Conservation (phyloP, 2,113 vertebrate species). For the Corydoras maculifer region DNA sequence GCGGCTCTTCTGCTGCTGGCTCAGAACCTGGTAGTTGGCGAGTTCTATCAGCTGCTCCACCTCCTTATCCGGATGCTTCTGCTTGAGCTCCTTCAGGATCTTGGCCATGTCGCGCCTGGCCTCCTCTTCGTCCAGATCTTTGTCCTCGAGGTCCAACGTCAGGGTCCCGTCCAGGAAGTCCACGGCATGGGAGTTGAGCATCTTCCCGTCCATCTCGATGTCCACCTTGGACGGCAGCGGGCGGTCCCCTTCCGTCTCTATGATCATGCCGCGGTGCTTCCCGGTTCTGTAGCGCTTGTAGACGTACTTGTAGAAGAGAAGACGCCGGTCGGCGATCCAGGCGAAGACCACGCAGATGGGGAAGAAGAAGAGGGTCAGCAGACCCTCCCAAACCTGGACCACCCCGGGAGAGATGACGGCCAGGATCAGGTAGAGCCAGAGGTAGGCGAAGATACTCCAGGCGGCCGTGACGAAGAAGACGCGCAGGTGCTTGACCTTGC, state of each 20-base stretch:
- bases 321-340: constrained; percentile 92
- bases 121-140: constrained; percentile 93
- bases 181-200: constrained; percentile 93
- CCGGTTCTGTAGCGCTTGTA: constrained; percentile 95
- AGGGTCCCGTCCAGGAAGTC: constrained; percentile 90
- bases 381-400: constrained; percentile 94
- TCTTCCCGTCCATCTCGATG: constrained; percentile 98
- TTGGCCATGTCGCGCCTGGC: constrained; percentile 95
- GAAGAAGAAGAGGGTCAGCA: constrained; percentile 96
- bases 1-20: constrained; percentile 95
- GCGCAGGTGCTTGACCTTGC: constrained; percentile 92
- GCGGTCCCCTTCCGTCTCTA: constrained; percentile 90
- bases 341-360: constrained; percentile 96
- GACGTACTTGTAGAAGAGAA: constrained; percentile 97
- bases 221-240: constrained; percentile 88
- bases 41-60: constrained; percentile 97
- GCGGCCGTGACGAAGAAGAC: constrained; percentile 96
- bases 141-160: constrained; percentile 84
- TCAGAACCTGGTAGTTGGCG: constrained; percentile 98
- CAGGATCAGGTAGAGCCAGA: constrained; percentile 97
- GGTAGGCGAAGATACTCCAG: constrained; percentile 98
- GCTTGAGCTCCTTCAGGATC: constrained; percentile 95
- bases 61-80: constrained; percentile 97
- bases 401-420: constrained; percentile 88
- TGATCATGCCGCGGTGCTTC: constrained; percentile 96